Conservation (phyloP, 1,140 invertebrate genomes). For the Diabrotica virgifera region DNA sequence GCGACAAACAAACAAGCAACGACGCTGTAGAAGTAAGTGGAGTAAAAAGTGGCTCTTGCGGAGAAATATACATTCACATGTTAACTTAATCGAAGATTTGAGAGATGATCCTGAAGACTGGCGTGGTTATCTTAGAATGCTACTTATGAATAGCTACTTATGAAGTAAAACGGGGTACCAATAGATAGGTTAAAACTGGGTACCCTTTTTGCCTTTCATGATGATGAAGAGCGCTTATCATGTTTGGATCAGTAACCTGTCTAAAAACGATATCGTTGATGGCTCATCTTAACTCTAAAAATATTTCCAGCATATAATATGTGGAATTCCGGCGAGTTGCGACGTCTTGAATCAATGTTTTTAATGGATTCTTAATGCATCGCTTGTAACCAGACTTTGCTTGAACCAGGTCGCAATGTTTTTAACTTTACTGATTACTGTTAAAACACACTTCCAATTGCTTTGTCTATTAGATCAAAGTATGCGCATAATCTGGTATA, state of each 20-base stretch:
- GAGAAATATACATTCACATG: too few species aligned
- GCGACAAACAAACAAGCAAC: too few species aligned
- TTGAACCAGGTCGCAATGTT: background rate
- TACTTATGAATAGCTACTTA: too few species aligned
- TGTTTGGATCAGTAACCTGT: background rate
- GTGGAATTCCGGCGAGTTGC: background rate
- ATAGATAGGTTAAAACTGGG: too few species aligned
- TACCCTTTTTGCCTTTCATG: background rate
- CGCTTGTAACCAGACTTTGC: background rate
- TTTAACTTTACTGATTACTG: background rate
- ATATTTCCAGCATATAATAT: background rate
- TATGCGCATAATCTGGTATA: slow-evolving; percentile 21
- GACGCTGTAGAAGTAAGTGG: too few species aligned
- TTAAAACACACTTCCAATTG: background rate
- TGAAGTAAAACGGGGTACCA: too few species aligned
- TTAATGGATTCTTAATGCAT: background rate
- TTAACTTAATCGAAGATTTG: too few species aligned
- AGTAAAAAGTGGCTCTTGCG: too few species aligned
- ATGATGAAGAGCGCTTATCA: background rate
- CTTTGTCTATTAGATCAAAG: slow-evolving; percentile 13
- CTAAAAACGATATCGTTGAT: background rate
- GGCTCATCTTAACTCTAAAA: background rate
- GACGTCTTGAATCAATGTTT: background rate
- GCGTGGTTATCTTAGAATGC: too few species aligned
- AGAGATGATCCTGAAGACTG: too few species aligned